Conservation (phyloP, 2,113 vertebrate genomes). For the Muntiacus muntjak region DNA sequence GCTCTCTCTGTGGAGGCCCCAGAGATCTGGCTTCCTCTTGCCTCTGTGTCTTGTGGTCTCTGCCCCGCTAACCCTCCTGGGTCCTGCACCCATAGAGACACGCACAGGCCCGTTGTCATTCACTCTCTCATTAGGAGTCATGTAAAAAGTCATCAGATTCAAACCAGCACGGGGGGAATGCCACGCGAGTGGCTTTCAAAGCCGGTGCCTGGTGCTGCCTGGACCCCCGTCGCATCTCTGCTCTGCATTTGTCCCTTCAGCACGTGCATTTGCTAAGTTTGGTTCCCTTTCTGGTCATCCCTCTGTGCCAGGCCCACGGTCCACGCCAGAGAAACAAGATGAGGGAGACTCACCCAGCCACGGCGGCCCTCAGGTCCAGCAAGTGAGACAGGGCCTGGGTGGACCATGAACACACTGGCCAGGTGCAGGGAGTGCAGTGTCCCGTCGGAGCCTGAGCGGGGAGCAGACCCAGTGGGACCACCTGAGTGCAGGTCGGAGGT, state of each 20-base stretch:
- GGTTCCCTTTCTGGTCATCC: neutral
- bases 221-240: neutral
- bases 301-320: neutral
- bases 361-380: neutral
- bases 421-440: neutral
- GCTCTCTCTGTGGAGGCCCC: neutral
- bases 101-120: neutral
- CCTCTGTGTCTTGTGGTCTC: neutral
- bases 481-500: neutral
- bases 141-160: neutral
- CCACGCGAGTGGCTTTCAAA: neutral
- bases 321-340: neutral
- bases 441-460: accelerated
- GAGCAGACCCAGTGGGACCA: neutral
- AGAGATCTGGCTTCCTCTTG: neutral
- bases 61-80: neutral
- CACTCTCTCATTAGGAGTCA: neutral
- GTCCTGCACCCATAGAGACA: neutral
- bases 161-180: accelerated
- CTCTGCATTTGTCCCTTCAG: neutral
- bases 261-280: neutral
- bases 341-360: neutral
- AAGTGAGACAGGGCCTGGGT: neutral
- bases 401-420: neutral
- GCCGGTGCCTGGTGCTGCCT: neutral